Evolutionary conservation across 2,113 vertebrate genomes (phyloP).

Genomic region (Microtus oregoni): DNA sequence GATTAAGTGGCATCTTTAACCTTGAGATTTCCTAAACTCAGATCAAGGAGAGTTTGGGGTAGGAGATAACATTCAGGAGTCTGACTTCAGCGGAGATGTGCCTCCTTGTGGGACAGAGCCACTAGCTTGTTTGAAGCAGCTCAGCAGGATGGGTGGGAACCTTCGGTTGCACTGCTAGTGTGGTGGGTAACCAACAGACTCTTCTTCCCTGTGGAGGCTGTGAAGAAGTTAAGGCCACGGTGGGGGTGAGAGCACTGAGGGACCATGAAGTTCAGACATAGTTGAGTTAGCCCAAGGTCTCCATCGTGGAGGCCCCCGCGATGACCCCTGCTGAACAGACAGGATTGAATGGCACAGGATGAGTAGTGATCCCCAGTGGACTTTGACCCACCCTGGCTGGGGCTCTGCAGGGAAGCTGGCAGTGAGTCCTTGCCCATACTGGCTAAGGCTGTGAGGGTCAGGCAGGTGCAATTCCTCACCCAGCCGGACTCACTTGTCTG

Average conservation of each 20-base stretch:
- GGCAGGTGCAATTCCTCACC: not conserved
- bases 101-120: not conserved
- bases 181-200: not conserved
- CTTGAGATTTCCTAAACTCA: not conserved
- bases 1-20: not conserved
- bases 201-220: not conserved
- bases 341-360: not conserved
- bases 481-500: not conserved
- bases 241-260: not conserved
- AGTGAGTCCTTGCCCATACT: not conserved
- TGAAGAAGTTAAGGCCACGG: not conserved
- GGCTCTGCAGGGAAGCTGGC: too few species aligned
- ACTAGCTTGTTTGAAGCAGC: not conserved
- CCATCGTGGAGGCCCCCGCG: not conserved
- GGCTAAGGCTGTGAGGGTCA: too few species aligned
- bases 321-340: not conserved
- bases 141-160: not conserved
- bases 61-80: not conserved
- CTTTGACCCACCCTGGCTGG: not conserved
- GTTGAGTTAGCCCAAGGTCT: not conserved
- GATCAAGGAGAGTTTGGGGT: not conserved
- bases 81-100: not conserved
- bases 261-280: not conserved
- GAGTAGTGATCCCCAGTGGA: not conserved
- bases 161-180: not conserved